Evolutionary conservation across 53 echinoderm and acorn worm genomes (phyloP), one percentile per base, ranked within the genome.

Genomic region (Paracentrotus lividus): DNA sequence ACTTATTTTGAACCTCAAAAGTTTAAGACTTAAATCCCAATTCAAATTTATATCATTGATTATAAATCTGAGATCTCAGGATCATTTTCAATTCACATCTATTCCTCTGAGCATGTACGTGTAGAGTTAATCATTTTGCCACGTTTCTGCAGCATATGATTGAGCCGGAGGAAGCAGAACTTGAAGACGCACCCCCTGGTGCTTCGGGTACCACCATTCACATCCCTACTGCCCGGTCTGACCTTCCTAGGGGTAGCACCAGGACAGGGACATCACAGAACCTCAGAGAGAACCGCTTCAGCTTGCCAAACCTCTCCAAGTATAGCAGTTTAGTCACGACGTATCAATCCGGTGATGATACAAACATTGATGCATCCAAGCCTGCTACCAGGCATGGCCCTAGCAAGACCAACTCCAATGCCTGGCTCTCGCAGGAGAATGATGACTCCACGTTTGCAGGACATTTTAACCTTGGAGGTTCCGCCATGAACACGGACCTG

Each of bases 281-380:
- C 40, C 93, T 93, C 36, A 85, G 96, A 61, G 98, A 95, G 95
- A 93, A 94, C 64, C 93, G 98, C 29, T 77, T 96, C 42, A 97
- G 96, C 88, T 91, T 98, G 88, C 99, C 99, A 85, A 95, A 98
- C 66, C 77, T 98, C 44, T 85, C 95, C 15, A 72, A 81, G n/a
- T 95, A 96, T 54, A 31, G 76, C 57, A 60, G 59, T 86, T 21
- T 86, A 9, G 65, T 77, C 51, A 88, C 85, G 49, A 94, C 85
- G 67, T 65, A 56, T 64, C 67, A 88, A n/a, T 40, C 65, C 56
- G 42, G 85, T 42, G 93, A 84, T 77, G 38, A 91, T 94, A 51
- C 95, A 86, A 88, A 95, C 54, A 52, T 91, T 84, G 49, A 95
- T 14, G n/a, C 21, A 14, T 8, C 81, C 1, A 81, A 47, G 47